Percentiles rank a stretch among this genome's conserved stretches.
phyloP scores from a whole-genome alignment of 2,113 vertebrate genomes.

The Neoarius graeffei region DNA sequence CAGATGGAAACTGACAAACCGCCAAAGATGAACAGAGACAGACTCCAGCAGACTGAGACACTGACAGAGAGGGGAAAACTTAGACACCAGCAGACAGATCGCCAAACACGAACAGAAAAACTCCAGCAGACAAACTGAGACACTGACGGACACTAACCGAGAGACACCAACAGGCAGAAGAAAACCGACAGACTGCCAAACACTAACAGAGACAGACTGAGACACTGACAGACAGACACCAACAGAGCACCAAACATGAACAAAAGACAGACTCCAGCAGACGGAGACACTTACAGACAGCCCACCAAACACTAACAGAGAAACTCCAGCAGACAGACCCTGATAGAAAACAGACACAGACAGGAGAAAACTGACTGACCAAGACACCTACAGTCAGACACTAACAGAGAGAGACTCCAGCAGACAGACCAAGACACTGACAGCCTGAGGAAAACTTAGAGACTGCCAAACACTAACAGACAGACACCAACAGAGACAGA shows the following conservation, averaged over 20 bases:
- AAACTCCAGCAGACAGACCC: too few relatives aligned
- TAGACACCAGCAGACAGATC: too few relatives aligned
- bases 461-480: too few relatives aligned
- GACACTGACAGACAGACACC: neutral
- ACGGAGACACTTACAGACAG: neutral
- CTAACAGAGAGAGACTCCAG: neutral
- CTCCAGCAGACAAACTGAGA: too few relatives aligned
- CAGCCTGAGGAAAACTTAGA: neutral
- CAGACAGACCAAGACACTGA: neutral
- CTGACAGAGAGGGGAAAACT: neutral
- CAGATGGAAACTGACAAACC: neutral
- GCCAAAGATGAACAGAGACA: neutral
- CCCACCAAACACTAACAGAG: too few relatives aligned
- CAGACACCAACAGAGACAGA: too few relatives aligned
- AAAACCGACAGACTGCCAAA: neutral
- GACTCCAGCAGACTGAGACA: neutral
- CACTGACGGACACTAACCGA: neutral
- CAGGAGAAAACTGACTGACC: too few relatives aligned
- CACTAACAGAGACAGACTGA: neutral
- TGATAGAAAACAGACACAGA: neutral
- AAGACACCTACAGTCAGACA: too few relatives aligned
- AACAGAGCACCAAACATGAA: neutral
- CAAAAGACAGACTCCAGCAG: neutral
- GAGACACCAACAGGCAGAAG: neutral
- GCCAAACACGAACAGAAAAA: neutral